phyloP scores from a whole-genome alignment of 2,797 vertebrate species.

The Brachymystax lenok region DNA sequence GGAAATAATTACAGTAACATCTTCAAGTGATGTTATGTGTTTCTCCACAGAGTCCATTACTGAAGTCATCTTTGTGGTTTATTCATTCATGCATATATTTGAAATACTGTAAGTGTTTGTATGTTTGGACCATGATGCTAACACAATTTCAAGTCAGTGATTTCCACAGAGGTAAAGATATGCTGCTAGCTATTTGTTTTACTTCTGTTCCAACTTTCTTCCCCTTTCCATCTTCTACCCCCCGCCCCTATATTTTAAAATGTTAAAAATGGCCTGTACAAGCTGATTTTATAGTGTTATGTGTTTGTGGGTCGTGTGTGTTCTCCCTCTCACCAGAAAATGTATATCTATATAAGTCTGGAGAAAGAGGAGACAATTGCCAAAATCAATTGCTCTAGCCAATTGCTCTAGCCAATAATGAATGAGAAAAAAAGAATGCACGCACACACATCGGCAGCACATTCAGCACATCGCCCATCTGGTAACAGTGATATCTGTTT shows the following conservation, averaged over 20 bases:
- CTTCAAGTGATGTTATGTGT: neutral
- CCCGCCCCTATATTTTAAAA: neutral
- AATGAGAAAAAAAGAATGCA: neutral
- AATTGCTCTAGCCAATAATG: neutral
- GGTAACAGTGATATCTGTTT: conserved; percentile 10
- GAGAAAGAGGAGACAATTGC: too few species aligned
- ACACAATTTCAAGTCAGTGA: neutral
- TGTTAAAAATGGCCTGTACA: neutral
- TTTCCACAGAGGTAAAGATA: neutral
- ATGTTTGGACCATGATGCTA: neutral
- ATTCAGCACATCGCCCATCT: conserved; percentile 11
- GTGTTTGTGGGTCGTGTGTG: neutral
- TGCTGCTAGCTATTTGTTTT: neutral
- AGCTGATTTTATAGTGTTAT: neutral
- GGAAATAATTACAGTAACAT: neutral
- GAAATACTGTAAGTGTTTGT: neutral
- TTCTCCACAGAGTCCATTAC: neutral
- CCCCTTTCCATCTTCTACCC: conserved; percentile 24
- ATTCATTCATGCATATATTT: neutral
- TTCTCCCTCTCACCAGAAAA: neutral
- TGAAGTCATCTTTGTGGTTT: too few species aligned
- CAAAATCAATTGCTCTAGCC: neutral
- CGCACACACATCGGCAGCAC: conserved; percentile 10
- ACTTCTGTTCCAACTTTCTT: neutral
- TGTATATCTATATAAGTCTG: neutral